phyloP scores from a whole-genome alignment of 2,888 invertebrate genomes.

The Deilephila elpenor region DNA sequence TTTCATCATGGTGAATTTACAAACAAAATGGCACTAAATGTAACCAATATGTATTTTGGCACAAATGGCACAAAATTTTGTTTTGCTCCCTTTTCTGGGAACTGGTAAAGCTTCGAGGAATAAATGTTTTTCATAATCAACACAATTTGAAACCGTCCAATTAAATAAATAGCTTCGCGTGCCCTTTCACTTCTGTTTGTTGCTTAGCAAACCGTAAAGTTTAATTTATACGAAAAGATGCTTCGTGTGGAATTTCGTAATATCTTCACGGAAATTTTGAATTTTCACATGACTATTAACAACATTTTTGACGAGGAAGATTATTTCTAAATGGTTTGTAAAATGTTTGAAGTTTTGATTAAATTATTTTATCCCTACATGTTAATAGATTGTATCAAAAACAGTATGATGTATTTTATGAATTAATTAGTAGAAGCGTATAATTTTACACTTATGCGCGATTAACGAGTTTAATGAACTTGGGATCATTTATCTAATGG shows the following conservation, averaged over 20 bases:
- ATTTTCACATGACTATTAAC: not conserved
- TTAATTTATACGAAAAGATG: not conserved
- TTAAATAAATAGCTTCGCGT: slow-evolving; percentile 13
- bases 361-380: not conserved
- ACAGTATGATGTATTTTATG: not conserved
- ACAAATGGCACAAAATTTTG: slow-evolving; percentile 36
- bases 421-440: not conserved
- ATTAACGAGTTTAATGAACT: not conserved
- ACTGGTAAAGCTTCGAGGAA: not conserved
- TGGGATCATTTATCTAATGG: not conserved
- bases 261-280: not conserved
- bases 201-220: not conserved
- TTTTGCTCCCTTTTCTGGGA: slow-evolving; percentile 31
- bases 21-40: slow-evolving; percentile 48
- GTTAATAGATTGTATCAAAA: not conserved
- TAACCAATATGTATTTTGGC: slow-evolving; percentile 30
- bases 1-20: slow-evolving; percentile 67
- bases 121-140: slow-evolving; percentile 14
- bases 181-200: slow-evolving; percentile 6
- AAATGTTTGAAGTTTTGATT: too few species aligned
- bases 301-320: too few species aligned
- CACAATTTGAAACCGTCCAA: slow-evolving; percentile 17
- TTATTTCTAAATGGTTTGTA: too few species aligned
- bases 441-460: not conserved
- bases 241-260: not conserved